phyloP scores from a whole-genome alignment of 2,113 vertebrate species.

The Pollachius pollachius region DNA sequence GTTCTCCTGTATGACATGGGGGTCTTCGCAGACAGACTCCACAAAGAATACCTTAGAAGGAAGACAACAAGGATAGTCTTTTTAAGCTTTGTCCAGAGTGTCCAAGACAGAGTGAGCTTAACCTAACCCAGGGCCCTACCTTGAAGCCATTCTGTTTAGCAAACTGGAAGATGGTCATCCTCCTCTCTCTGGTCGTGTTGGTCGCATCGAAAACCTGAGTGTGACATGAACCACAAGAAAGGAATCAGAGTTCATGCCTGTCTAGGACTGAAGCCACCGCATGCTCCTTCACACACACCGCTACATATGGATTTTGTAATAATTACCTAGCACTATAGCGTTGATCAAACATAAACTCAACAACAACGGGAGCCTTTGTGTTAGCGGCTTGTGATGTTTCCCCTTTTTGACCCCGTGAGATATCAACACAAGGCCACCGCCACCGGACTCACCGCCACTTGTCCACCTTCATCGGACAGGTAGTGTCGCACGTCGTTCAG shows the following conservation, averaged over 20 bases:
- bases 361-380: too few relatives aligned
- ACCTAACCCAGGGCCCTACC: conserved; percentile 67
- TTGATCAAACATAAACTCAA: neutral
- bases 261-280: neutral
- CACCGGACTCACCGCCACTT: conserved; percentile 87
- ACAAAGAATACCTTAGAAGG: conserved; percentile 90
- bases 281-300: neutral
- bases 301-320: too few relatives aligned
- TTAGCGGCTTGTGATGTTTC: neutral
- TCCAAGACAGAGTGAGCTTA: too few relatives aligned
- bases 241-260: neutral
- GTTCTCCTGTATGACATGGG: conserved; percentile 94
- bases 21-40: conserved; percentile 95
- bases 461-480: conserved; percentile 88
- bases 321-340: neutral
- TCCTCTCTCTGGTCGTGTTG: conserved; percentile 93
- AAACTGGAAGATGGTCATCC: conserved; percentile 91
- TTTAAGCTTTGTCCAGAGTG: too few relatives aligned
- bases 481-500: conserved; percentile 88
- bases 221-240: neutral
- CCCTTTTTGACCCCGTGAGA: too few relatives aligned
- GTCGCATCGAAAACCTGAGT: conserved; percentile 96
- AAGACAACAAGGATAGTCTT: neutral
- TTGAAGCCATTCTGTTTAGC: conserved; percentile 95
- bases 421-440: neutral